Percentiles rank a stretch among this genome's conserved stretches.
phyloP scores from a whole-genome alignment of 2,797 vertebrate species.

The Xenentodon cancila region DNA sequence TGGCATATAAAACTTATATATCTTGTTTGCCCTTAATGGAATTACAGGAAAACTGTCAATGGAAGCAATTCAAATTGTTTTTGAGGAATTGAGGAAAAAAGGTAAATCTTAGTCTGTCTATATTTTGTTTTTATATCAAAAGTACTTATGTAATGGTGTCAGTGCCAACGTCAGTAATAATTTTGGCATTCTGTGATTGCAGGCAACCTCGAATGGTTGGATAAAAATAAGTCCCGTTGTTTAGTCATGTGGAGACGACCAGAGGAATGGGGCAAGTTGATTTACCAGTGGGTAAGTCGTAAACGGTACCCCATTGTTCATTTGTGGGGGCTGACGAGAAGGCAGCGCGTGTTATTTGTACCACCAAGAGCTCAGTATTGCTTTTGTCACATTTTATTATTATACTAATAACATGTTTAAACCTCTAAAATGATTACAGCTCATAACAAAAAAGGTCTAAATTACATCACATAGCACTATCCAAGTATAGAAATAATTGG shows the following conservation, averaged over 20 bases:
- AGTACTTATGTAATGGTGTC: not conserved
- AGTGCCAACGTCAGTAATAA: not conserved
- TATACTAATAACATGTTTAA: not conserved
- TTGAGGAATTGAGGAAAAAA: slow-evolving; percentile 97
- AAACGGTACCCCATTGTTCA: not conserved
- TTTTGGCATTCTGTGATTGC: slow-evolving; percentile 35
- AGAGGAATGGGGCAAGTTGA: slow-evolving; percentile 97
- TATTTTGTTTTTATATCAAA: not conserved
- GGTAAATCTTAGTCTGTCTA: slow-evolving; percentile 72
- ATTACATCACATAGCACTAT: not conserved
- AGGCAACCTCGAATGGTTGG: slow-evolving; percentile 98
- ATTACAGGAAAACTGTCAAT: slow-evolving; percentile 90
- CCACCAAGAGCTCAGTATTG: not conserved
- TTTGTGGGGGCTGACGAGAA: not conserved
- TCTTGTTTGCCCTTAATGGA: slow-evolving; percentile 79
- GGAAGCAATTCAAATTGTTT: slow-evolving; percentile 94
- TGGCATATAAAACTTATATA: not conserved
- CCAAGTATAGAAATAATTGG: not conserved
- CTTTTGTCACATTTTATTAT: not conserved
- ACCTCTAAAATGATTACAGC: not conserved
- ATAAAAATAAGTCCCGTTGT: slow-evolving; percentile 97
- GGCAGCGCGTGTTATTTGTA: slow-evolving; percentile 19
- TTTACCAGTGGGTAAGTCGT: slow-evolving; percentile 97
- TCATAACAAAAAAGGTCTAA: not conserved
- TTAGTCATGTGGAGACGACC: slow-evolving; percentile 98